Evolutionary conservation across 1,140 invertebrate genomes (phyloP), one percentile per base, ranked within the genome.

Genomic region (Magallana gigas): DNA sequence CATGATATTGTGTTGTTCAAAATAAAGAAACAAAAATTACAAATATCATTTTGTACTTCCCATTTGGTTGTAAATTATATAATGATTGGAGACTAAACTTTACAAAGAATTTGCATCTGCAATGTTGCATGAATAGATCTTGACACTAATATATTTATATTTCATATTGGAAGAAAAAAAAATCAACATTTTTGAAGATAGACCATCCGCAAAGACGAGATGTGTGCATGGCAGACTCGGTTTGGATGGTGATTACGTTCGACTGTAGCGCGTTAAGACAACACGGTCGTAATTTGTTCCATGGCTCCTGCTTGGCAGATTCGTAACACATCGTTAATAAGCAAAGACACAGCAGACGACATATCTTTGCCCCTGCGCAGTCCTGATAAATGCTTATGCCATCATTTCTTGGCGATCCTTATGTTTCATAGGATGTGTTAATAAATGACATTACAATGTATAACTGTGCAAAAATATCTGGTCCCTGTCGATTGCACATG

Each of bases 401-500:
- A 76, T 76, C 68, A 76, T 76, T 36, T 76, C 68, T 23, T 29
- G 23, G 36, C 68, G 68, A 76, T 76, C 29, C 23, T 29, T 29
- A 76, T 76, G 68, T 76, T 29, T 76, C 68, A 29, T 76, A 76
- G 23, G 68, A 76, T 76, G 23, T 76, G 68, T 76, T 76, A 76
- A 76, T 76, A 76, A 76, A 76, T 76, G 23, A 76, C 23, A 76
- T 48, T 48, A 48, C 36, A 48, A 48, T 48, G 36, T 48, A 5
- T 48, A 29, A 76, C 9, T 76, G 23, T 76, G 23, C 68, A 76
- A 76, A 71, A 76, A 29, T 64, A 18, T 36, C 36, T 48, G 23
- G 68, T 76, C 36, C 36, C 18, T 76, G 68, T 5, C 68, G 68
- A 76, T 36, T 18, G 9, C n/a, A 29, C 18, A 71, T 9, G 68